Conservation (phyloP, 2,888 invertebrate species). For the Gastracanthus pulcherrimus region DNA sequence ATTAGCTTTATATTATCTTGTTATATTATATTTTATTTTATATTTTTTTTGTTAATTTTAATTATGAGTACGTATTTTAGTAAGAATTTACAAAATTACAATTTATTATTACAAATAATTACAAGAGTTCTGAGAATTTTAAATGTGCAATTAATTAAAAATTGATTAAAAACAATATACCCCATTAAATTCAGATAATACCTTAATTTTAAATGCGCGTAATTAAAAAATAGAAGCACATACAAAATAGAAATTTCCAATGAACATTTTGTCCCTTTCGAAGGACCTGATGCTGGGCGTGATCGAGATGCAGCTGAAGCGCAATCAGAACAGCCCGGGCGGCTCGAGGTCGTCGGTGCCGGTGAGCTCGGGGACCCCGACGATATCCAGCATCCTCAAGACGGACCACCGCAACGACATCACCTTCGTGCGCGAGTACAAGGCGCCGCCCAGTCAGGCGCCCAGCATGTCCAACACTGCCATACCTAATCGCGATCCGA, state of each 20-base stretch:
- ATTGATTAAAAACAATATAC: too few relatives aligned
- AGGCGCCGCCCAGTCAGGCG: conserved; percentile 66
- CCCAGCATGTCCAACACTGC: conserved; percentile 69
- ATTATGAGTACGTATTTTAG: too few relatives aligned
- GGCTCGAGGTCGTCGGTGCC: conserved; percentile 70
- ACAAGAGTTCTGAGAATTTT: too few relatives aligned
- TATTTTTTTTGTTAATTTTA: too few relatives aligned
- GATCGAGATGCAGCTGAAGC: conserved; percentile 88
- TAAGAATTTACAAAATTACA: background rate
- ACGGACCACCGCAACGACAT: conserved; percentile 80
- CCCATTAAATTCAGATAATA: background rate
- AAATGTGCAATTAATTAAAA: too few relatives aligned
- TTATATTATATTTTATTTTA: too few relatives aligned
- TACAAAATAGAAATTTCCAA: background rate
- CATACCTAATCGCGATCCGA: conserved; percentile 68
- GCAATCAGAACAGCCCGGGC: conserved; percentile 80
- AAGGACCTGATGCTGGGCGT: conserved; percentile 88
- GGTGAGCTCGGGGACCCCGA: conserved; percentile 79
- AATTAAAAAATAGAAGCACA: background rate
- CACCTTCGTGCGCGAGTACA: conserved; percentile 80
- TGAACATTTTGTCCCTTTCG: background rate
- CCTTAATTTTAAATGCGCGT: background rate
- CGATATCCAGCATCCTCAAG: conserved; percentile 81
- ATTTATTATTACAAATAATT: background rate
- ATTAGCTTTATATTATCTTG: too few relatives aligned